phyloP scores from a whole-genome alignment of 2,113 vertebrate species.

The Phaethornis superciliosus region DNA sequence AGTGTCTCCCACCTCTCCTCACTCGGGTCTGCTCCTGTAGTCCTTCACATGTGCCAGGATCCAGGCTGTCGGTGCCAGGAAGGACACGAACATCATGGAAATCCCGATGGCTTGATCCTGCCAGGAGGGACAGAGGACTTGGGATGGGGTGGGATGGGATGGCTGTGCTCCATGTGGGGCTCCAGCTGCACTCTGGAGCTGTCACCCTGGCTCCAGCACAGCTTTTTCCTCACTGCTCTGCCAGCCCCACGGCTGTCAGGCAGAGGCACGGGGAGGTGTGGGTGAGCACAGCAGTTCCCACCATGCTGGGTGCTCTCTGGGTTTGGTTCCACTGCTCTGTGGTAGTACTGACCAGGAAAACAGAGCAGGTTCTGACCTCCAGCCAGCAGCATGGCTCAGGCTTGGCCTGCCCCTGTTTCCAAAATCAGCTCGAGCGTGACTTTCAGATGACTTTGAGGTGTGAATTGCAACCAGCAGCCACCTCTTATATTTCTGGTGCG shows the following conservation, averaged over 20 bases:
- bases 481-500: background rate
- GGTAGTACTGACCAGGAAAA: accelerated
- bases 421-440: background rate
- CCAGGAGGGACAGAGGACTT: background rate
- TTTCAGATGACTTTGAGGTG: constrained; percentile 42
- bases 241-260: accelerated
- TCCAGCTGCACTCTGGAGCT: accelerated
- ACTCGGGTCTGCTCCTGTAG: constrained; percentile 62
- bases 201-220: too few species aligned
- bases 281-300: background rate
- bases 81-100: accelerated
- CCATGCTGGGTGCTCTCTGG: accelerated
- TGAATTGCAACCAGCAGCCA: background rate
- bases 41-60: constrained; percentile 72
- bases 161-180: background rate
- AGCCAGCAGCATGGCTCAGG: background rate
- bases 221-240: accelerated
- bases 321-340: background rate
- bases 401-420: accelerated
- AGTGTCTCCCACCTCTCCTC: background rate
- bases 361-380: background rate
- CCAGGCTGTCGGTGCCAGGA: constrained; percentile 76
- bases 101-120: constrained; percentile 79
- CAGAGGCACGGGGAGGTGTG: accelerated
- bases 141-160: too few species aligned